Evolutionary conservation across 2,797 vertebrate genomes (phyloP).

Genomic region (Falco columbarius): DNA sequence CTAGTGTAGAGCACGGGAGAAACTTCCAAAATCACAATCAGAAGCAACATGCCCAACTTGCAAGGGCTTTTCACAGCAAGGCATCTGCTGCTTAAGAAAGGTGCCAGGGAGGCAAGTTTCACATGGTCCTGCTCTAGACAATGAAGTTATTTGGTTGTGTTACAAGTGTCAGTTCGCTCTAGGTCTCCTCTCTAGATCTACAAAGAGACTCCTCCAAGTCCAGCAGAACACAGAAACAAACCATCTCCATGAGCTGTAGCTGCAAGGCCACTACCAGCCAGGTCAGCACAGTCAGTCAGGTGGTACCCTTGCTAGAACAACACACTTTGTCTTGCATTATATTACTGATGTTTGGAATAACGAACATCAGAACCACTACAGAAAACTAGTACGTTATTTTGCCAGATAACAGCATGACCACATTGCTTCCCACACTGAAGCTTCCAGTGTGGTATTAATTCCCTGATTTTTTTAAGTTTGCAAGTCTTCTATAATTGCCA

Average conservation of each 20-base stretch:
- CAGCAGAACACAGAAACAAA: background rate
- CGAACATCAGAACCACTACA: background rate
- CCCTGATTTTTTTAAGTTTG: background rate
- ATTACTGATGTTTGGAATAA: background rate
- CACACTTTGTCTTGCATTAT: too few species aligned
- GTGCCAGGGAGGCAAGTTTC: background rate
- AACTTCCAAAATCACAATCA: background rate
- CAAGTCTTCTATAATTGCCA: background rate
- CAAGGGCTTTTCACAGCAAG: background rate
- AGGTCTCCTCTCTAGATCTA: background rate
- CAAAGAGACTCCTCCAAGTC: background rate
- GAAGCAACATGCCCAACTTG: background rate
- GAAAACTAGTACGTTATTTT: background rate
- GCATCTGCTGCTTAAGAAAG: background rate
- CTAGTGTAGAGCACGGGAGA: fast-evolving
- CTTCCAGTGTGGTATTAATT: too few species aligned
- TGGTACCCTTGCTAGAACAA: background rate
- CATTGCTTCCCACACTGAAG: background rate
- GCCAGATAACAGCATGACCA: fast-evolving
- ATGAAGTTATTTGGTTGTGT: background rate
- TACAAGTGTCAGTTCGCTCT: background rate
- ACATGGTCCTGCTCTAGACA: background rate
- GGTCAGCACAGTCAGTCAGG: fast-evolving
- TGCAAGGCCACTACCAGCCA: background rate
- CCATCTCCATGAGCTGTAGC: background rate